phyloP scores from a whole-genome alignment of 2,888 invertebrate species.

The Dynastes hyllus region DNA sequence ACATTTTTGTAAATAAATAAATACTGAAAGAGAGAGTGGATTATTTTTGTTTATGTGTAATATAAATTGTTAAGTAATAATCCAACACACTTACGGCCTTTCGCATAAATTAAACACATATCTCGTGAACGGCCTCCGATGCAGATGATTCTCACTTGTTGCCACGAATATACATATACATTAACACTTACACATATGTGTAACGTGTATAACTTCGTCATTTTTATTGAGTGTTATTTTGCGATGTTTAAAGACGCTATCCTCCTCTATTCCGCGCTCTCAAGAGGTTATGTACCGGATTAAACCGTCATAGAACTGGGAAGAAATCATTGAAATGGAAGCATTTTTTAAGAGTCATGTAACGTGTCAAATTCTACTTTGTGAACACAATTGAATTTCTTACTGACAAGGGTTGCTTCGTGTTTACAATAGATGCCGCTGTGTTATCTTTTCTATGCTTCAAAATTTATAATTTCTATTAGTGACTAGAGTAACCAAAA shows the following conservation, averaged over 20 bases:
- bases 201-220: conserved; percentile 16
- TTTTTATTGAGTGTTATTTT: conserved; percentile 33
- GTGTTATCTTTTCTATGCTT: no score
- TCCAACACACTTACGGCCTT: conserved; percentile 42
- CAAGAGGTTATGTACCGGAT: neutral
- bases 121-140: conserved; percentile 1
- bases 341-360: no score
- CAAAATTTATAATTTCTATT: no score
- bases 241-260: conserved; percentile 21
- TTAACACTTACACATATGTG: neutral
- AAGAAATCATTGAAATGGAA: no score
- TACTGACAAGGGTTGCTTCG: no score
- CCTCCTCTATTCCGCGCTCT: neutral
- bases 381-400: no score
- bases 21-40: conserved; percentile 44
- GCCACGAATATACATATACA: neutral
- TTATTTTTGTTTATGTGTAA: conserved; percentile 53
- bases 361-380: no score
- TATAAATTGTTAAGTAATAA: conserved; percentile 53
- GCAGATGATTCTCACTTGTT: conserved; percentile 37
- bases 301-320: no score
- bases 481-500: no score
- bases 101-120: conserved; percentile 41
- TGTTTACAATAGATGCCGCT: no score
- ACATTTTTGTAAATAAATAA: conserved; percentile 53